Evolutionary conservation across 2,113 vertebrate genomes (phyloP).

Genomic region (Haplotaxodon microlepis): DNA sequence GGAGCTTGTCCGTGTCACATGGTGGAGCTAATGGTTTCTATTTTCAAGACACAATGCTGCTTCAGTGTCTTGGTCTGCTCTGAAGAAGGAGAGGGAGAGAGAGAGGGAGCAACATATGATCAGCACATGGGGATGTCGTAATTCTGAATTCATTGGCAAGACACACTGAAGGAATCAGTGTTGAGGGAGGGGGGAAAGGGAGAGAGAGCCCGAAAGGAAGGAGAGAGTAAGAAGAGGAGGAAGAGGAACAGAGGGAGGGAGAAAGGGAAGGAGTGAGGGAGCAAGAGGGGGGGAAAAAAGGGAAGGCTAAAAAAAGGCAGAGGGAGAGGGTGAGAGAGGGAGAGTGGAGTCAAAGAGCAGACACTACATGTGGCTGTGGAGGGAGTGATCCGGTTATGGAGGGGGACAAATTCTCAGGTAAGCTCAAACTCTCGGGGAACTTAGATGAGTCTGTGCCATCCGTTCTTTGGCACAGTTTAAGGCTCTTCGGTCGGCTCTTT

Average conservation of each 20-base stretch:
- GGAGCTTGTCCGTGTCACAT: constrained; percentile 58
- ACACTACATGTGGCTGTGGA: constrained; percentile 80
- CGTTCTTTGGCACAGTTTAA: not conserved
- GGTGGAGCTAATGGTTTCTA: constrained; percentile 56
- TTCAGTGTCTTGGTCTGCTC: constrained; percentile 69
- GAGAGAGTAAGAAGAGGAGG: constrained; percentile 30
- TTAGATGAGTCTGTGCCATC: not conserved
- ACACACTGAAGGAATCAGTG: constrained; percentile 90
- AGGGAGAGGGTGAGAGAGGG: constrained; percentile 22
- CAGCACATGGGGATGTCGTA: constrained; percentile 93
- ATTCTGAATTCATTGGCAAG: constrained; percentile 83
- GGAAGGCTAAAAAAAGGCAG: constrained; percentile 57
- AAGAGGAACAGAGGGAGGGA: constrained; percentile 37
- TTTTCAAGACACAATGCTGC: constrained; percentile 82
- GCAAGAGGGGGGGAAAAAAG: not conserved
- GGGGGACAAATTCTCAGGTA: constrained; percentile 96
- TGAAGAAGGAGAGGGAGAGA: not conserved
- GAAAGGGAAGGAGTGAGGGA: constrained; percentile 27
- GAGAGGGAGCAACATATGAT: constrained; percentile 78
- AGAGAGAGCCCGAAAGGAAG: constrained; percentile 9
- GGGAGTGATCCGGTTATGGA: constrained; percentile 83
- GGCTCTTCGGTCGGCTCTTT: not conserved
- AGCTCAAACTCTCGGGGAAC: constrained; percentile 47
- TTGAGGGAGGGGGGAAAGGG: constrained; percentile 22
- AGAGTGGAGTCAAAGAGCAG: constrained; percentile 64